A percentile compares a stretch with the other conserved stretches of the same genome.
These are phyloP conservation scores for Melipona beecheii DNA, from an alignment of 2,888 invertebrate species.

Conservation along the genomic window DNA sequence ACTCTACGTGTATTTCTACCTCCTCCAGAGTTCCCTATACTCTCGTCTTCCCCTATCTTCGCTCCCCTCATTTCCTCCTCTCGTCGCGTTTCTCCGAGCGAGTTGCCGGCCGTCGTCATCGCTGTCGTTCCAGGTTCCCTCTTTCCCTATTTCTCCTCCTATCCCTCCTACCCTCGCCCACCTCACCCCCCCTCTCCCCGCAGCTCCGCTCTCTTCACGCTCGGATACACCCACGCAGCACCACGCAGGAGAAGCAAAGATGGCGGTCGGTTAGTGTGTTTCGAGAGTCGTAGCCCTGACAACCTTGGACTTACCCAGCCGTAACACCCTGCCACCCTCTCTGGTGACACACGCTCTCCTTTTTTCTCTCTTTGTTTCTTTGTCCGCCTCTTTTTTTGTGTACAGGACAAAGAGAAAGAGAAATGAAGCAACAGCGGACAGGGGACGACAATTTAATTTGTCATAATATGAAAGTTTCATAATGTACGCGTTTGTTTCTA, in stretches of 20 bases:
- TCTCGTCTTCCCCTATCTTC: conserved; percentile 7
- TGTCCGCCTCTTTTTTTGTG: too few relatives aligned
- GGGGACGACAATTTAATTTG: too few relatives aligned
- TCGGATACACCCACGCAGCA: conserved; percentile 77
- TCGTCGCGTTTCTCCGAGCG: not conserved
- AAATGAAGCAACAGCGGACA: not conserved
- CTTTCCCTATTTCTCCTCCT: conserved; percentile 41
- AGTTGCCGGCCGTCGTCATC: not conserved
- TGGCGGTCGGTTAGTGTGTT: conserved; percentile 79
- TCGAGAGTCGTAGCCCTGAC: conserved; percentile 84
- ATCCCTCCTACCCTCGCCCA: conserved; percentile 10
- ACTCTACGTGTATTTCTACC: not conserved
- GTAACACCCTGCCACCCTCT: conserved; percentile 73
- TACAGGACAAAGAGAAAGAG: not conserved
- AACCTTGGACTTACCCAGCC: conserved; percentile 82
- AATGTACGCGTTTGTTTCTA: too few relatives aligned
- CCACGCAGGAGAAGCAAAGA: conserved; percentile 71
- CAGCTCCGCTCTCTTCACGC: conserved; percentile 68
- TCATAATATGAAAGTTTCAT: too few relatives aligned
- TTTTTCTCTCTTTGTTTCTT: not conserved
- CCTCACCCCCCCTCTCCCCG: conserved; percentile 54
- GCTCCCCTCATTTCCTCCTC: not conserved
- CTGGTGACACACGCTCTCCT: conserved; percentile 41
- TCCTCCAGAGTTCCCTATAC: not conserved
- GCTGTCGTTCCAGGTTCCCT: conserved; percentile 37